Percentiles rank a stretch among this genome's conserved stretches.
phyloP scores from a whole-genome alignment of 2,888 invertebrate species.

The Standfussiana lucernea region DNA sequence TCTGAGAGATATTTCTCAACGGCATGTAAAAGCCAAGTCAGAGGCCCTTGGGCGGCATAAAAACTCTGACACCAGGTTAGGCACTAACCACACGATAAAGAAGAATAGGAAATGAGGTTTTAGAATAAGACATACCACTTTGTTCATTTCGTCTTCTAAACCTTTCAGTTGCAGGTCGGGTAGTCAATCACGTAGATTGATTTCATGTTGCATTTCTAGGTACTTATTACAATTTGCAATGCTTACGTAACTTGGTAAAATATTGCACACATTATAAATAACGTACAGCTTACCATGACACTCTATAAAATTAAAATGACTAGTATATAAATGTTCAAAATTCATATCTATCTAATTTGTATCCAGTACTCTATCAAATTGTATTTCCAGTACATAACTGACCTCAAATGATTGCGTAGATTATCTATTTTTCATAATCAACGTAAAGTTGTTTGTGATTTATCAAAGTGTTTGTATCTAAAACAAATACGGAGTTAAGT shows the following conservation, averaged over 20 bases:
- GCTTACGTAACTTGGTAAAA: background rate
- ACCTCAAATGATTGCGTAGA: conserved; percentile 46
- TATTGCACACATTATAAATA: conserved; percentile 8
- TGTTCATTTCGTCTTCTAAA: background rate
- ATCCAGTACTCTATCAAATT: conserved; percentile 59
- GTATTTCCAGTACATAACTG: conserved; percentile 34
- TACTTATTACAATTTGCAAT: conserved; percentile 3
- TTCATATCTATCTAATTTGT: conserved; percentile 49
- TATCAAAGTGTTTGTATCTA: conserved; percentile 52
- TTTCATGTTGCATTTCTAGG: background rate
- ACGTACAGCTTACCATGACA: conserved; percentile 2
- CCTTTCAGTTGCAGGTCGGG: background rate
- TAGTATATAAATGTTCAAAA: conserved; percentile 28
- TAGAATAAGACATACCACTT: background rate
- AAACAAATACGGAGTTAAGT: conserved; percentile 47
- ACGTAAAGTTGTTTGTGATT: conserved; percentile 44
- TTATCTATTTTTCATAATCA: conserved; percentile 62
- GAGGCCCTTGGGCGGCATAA: too few relatives aligned
- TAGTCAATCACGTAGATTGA: background rate
- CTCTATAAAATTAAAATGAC: conserved; percentile 16
- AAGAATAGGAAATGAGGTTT: too few relatives aligned
- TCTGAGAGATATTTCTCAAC: too few relatives aligned
- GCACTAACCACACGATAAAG: too few relatives aligned
- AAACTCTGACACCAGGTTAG: too few relatives aligned
- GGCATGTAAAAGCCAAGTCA: too few relatives aligned